phyloP scores from a whole-genome alignment of 2,113 vertebrate genomes.

The Ictalurus punctatus region DNA sequence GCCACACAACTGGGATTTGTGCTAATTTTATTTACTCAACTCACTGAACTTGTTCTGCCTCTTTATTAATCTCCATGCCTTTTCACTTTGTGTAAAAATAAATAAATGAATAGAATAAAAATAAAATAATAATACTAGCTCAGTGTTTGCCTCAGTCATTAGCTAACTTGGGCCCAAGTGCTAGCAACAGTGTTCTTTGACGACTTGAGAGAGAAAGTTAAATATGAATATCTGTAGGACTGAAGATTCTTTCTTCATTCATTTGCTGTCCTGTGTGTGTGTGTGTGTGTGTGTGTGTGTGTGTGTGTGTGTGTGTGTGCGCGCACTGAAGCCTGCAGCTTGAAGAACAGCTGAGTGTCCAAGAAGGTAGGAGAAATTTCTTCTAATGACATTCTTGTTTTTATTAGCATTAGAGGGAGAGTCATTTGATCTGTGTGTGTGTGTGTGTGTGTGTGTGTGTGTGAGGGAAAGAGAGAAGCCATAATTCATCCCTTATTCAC shows the following conservation, averaged over 20 bases:
- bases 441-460: constrained; percentile 7
- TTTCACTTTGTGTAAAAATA: not conserved
- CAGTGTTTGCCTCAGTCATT: not conserved
- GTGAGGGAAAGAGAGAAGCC: not conserved
- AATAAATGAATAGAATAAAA: too few relatives aligned
- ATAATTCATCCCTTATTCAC: not conserved
- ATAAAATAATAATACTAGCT: not conserved
- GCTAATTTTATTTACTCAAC: not conserved
- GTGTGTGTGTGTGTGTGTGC: constrained; percentile 14
- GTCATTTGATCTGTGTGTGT: not conserved
- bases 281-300: constrained; percentile 21
- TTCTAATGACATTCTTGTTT: constrained; percentile 54
- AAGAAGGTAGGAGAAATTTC: constrained; percentile 53
- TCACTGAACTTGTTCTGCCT: not conserved
- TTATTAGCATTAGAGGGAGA: constrained; percentile 53
- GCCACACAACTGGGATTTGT: not conserved
- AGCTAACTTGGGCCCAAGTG: not conserved
- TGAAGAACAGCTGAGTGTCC: constrained; percentile 59
- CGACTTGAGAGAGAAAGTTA: not conserved
- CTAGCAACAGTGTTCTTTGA: not conserved
- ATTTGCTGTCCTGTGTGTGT: not conserved
- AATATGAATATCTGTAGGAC: too few relatives aligned
- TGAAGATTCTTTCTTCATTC: not conserved
- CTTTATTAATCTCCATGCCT: not conserved
- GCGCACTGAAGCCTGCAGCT: constrained; percentile 19